Base-by-base conservation (phyloP, 2,113 vertebrate genomes). In the Thryonomys swinderianus region DNA sequence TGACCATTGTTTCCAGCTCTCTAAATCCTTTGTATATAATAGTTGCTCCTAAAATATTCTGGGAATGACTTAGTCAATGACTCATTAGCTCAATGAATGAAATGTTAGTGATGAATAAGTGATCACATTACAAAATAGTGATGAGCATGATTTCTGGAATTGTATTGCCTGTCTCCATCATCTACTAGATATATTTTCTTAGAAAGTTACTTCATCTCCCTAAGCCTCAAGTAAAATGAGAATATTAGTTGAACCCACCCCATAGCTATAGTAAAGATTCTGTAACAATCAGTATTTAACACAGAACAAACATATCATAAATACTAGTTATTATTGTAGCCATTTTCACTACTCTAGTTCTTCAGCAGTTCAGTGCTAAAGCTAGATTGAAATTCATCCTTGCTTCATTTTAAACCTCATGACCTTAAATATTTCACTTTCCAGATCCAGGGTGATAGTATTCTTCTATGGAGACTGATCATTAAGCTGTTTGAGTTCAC, bases 31-130 rank as follows among this genome's bases (percentile, higher is more conserved):
- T 92, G 32, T 40, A 51, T 66, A 12, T 51, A 42, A 71, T 61
- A 83, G 5, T 10, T 76, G 20, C 42, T 84, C 45, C 61, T 96
- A 84, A 84, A 76, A 67, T 92, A 74, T 81, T 87, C 85, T 85
- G 93, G 76, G 59, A 51, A 81, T 86, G 69, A 64, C 23, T 32
- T 20, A 81, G 53, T 96, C 83, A 86, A 55, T 88, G 62, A 85
- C 30, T 85, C 17, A 67, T 23, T 73, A 76, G 66, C 23, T 90
- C 64, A 81, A 14, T 76, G 93, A 45, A 30, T 74, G 32, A 83
- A 91, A 95, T 87, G 6, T 64, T 14, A 96, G 78, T 48, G 9
- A 92, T 79, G 42, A 94, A 73, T 34, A 74, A 83, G 11, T 82
- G 32, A 92, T 30, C 83, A 18, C 11, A 10, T 53, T 83, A 83